These are phyloP conservation scores for Gasterosteus nipponicus DNA, from an alignment of 2,113 vertebrate genomes.

Conservation along the genomic window DNA sequence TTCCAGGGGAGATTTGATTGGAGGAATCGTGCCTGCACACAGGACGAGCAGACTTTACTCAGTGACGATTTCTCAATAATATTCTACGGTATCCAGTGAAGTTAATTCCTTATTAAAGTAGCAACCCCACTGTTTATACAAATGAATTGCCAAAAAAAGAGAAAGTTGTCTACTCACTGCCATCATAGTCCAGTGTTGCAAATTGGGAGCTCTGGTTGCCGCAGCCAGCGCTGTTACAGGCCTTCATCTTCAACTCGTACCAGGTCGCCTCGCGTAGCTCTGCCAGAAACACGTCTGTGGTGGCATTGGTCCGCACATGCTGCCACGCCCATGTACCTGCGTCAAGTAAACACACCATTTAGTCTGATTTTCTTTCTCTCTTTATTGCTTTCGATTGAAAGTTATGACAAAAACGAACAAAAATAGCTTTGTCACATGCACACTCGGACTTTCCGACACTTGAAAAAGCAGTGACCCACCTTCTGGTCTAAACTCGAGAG, in stretches of 20 bases:
- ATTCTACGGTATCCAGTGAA: background rate
- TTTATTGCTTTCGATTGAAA: background rate
- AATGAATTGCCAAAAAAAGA: slow-evolving; percentile 8
- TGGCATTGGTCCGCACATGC: slow-evolving; percentile 90
- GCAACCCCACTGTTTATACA: background rate
- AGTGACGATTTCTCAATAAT: background rate
- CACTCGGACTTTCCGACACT: background rate
- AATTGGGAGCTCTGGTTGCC: slow-evolving; percentile 96
- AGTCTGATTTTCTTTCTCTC: background rate
- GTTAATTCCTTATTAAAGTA: background rate
- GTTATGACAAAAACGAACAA: background rate
- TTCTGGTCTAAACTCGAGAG: slow-evolving; percentile 94
- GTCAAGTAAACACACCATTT: background rate
- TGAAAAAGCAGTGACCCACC: slow-evolving; percentile 52
- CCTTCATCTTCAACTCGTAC: slow-evolving; percentile 98
- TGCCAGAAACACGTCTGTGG: slow-evolving; percentile 91
- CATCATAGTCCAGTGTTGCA: slow-evolving; percentile 95
- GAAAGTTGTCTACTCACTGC: slow-evolving; percentile 86
- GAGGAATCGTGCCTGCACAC: slow-evolving; percentile 91
- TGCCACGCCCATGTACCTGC: slow-evolving; percentile 93
- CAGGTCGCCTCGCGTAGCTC: slow-evolving; percentile 97
- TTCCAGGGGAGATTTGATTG: slow-evolving; percentile 94
- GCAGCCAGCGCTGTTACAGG: slow-evolving; percentile 98
- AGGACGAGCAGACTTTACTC: background rate
- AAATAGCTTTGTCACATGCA: background rate